Evolutionary conservation across 1,140 invertebrate species (phyloP), one percentile per base, ranked within the genome.

Genomic region (Neocloeon triangulifer): DNA sequence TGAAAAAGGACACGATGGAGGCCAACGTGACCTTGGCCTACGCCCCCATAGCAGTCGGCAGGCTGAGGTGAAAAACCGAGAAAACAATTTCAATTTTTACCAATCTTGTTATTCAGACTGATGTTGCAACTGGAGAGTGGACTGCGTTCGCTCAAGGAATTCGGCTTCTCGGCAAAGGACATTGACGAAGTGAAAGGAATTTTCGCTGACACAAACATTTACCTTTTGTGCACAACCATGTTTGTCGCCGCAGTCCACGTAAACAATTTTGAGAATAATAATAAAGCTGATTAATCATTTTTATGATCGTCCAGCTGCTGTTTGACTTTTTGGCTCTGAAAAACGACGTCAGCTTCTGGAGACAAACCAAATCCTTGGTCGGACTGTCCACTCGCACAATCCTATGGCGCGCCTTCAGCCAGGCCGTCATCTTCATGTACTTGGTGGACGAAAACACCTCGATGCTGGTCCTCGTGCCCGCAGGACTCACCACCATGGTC

Each of bases 261-360:
- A 64, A 72, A 79, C 66, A 18, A 14, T 29, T 2, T 5, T 16
- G 14, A 3, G 9, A 25, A n/a, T n/a, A n/a, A n/a, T n/a, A n/a
- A n/a, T n/a, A n/a, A n/a, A n/a, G n/a, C n/a, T n/a, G n/a, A n/a
- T n/a, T n/a, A n/a, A 32, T 34, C 25, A 14, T 40, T 49, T 37
- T 32, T 31, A 46, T 39, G 38, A 34, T 41, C 37, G 69, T 69
- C 28, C 55, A 94, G 86, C 49, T 96, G 31, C 56, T 96, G 7
- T 89, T 98, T 49, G 92, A 98, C 49, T 86, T 96, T 45, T 55
- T 98, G 27, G 86, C 92, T 2, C 95, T 98, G 45, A 97, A 96
- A 64, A 96, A 94, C 55, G 92, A 98, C 43, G 80, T 98, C 4
- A 70, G 64, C 39, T 98, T 95, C 51, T 98, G 94, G 92, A 66